These are phyloP conservation scores for Cyclina sinensis DNA, from an alignment of 1,140 invertebrate species.

Conservation along the genomic window DNA sequence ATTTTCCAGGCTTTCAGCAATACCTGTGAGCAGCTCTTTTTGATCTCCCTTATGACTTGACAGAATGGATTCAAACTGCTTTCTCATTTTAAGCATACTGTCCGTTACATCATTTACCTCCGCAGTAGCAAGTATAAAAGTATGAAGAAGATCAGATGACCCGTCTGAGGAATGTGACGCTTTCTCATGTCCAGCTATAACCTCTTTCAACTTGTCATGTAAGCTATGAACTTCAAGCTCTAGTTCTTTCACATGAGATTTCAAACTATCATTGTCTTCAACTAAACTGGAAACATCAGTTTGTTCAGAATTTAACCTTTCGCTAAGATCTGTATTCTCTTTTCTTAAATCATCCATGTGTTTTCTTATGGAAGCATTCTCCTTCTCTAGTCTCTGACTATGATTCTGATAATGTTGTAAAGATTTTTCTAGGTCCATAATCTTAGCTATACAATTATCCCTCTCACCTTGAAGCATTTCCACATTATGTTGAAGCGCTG, in stretches of 20 bases:
- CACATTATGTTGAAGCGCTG: slow-evolving; percentile 74
- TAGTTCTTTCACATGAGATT: slow-evolving; percentile 73
- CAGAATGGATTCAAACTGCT: slow-evolving; percentile 74
- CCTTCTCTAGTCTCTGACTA: slow-evolving; percentile 75
- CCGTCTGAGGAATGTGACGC: slow-evolving; percentile 1
- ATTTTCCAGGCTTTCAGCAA: slow-evolving; percentile 76
- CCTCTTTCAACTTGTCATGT: slow-evolving; percentile 66
- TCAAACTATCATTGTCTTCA: slow-evolving; percentile 75
- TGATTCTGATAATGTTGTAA: slow-evolving; percentile 73
- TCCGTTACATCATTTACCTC: slow-evolving; percentile 79
- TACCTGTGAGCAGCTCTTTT: slow-evolving; percentile 57
- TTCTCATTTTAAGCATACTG: slow-evolving; percentile 71
- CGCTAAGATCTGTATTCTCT: slow-evolving; percentile 76
- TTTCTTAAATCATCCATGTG: slow-evolving; percentile 78
- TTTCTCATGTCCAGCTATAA: slow-evolving; percentile 7
- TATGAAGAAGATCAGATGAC: slow-evolving; percentile 74
- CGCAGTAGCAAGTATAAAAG: slow-evolving; percentile 75
- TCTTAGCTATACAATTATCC: slow-evolving; percentile 72
- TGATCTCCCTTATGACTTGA: slow-evolving; percentile 68
- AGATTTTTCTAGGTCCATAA: slow-evolving; percentile 77
- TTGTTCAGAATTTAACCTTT: slow-evolving; percentile 71
- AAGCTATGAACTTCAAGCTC: slow-evolving; percentile 75
- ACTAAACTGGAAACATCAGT: slow-evolving; percentile 61
- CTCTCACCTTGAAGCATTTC: slow-evolving; percentile 77
- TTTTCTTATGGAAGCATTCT: slow-evolving; percentile 74